A percentile compares a stretch with the other conserved stretches of the same genome.
Evolutionary conservation across 2,888 invertebrate species (phyloP).

Genomic region (Hemaris fuciformis): DNA sequence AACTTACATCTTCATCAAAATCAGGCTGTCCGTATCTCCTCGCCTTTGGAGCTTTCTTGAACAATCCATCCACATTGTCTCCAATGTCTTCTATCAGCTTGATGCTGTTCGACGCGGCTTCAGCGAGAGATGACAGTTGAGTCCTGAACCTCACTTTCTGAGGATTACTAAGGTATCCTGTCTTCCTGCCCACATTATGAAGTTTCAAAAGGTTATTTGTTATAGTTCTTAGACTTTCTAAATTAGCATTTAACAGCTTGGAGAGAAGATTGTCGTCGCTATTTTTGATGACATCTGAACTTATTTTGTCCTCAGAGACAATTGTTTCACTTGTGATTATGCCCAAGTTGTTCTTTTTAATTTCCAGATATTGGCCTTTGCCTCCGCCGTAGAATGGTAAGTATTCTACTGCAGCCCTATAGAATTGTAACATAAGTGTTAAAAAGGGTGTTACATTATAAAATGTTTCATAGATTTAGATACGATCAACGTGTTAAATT

Average conservation of each 20-base stretch:
- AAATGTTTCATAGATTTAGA: neutral
- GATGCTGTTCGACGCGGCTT: slow-evolving; percentile 81
- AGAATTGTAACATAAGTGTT: neutral
- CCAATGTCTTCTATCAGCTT: slow-evolving; percentile 78
- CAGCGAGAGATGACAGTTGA: slow-evolving; percentile 79
- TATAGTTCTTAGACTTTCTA: slow-evolving; percentile 80
- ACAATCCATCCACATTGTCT: slow-evolving; percentile 73
- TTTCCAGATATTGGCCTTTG: slow-evolving; percentile 85
- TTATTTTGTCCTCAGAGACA: slow-evolving; percentile 68
- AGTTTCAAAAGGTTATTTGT: slow-evolving; percentile 82
- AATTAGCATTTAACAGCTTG: slow-evolving; percentile 75
- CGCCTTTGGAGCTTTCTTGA: slow-evolving; percentile 54
- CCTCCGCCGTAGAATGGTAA: slow-evolving; percentile 88
- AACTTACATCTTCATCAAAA: slow-evolving; percentile 41
- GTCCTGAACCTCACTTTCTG: slow-evolving; percentile 81
- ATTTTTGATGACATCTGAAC: slow-evolving; percentile 65
- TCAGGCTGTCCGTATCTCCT: slow-evolving; percentile 44
- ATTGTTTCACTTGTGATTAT: slow-evolving; percentile 72
- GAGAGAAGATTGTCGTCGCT: slow-evolving; percentile 64
- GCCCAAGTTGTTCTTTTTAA: slow-evolving; percentile 79
- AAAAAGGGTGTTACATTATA: neutral
- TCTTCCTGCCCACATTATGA: slow-evolving; percentile 82
- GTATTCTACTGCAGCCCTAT: slow-evolving; percentile 44
- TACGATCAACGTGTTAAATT: too few relatives aligned
- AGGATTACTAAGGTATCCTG: slow-evolving; percentile 75